These are phyloP conservation scores for Propithecus perrieri DNA, from an alignment of 2,797 vertebrate species.

Conservation along the genomic window DNA sequence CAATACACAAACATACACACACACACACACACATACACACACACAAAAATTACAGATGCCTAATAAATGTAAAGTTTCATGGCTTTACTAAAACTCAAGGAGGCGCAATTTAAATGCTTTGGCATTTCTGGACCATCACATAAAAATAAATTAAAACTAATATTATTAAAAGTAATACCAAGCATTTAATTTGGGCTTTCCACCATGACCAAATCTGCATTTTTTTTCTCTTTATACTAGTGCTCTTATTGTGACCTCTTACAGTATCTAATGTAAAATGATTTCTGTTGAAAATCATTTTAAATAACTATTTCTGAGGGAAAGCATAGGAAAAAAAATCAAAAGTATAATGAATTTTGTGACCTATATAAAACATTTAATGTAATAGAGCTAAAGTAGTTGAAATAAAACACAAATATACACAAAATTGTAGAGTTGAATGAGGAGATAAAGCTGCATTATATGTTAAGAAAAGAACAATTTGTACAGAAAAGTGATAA, in stretches of 20 bases:
- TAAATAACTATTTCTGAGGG: background rate
- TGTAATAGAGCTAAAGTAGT: background rate
- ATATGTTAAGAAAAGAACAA: background rate
- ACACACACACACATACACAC: background rate
- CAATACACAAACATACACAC: background rate
- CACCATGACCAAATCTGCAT: background rate
- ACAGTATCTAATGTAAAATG: background rate
- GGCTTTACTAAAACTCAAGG: background rate
- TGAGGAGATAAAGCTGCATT: background rate
- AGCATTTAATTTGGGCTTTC: background rate
- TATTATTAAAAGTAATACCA: background rate
- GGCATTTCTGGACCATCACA: background rate
- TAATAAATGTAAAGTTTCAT: background rate
- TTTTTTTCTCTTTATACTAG: background rate
- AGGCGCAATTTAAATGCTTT: background rate
- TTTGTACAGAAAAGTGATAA: background rate
- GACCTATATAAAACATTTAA: background rate
- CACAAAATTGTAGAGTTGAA: background rate
- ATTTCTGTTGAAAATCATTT: background rate
- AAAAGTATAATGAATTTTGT: background rate
- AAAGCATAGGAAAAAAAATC: background rate
- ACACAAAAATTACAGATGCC: background rate
- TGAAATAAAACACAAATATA: background rate
- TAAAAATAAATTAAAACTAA: background rate
- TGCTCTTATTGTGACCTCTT: background rate